Evolutionary conservation across 2,888 invertebrate species (phyloP).

Genomic region (Lapara coniferarum): DNA sequence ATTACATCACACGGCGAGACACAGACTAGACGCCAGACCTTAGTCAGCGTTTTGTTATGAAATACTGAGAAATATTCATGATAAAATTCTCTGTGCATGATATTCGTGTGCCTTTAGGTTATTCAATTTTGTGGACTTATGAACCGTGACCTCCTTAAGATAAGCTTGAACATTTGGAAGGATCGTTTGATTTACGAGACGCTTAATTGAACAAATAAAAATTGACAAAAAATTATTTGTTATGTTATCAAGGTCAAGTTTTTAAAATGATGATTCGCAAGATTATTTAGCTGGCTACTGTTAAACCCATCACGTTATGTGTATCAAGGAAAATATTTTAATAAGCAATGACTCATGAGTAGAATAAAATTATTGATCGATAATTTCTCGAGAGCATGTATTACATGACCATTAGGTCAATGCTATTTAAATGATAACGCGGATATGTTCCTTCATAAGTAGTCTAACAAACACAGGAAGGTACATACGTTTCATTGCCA

Average conservation of each 20-base stretch:
- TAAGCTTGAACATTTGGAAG: too few relatives aligned
- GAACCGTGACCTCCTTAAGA: too few relatives aligned
- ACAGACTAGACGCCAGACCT: too few relatives aligned
- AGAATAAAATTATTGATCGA: not conserved
- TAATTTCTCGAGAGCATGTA: not conserved
- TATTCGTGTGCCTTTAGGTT: too few relatives aligned
- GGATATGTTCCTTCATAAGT: not conserved
- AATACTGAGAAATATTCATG: too few relatives aligned
- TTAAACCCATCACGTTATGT: not conserved
- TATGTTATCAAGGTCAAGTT: not conserved
- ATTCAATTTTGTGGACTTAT: too few relatives aligned
- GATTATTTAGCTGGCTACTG: conserved; percentile 1
- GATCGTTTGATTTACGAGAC: not conserved
- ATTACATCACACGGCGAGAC: too few relatives aligned
- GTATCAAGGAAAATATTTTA: not conserved
- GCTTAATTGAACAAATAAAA: not conserved
- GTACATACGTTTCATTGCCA: not conserved
- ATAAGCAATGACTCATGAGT: not conserved
- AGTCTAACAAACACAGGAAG: not conserved
- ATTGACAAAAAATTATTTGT: not conserved
- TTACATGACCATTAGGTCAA: too few relatives aligned
- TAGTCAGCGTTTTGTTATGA: too few relatives aligned
- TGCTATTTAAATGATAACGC: not conserved
- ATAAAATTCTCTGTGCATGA: too few relatives aligned
- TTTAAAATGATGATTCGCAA: not conserved